Conservation (phyloP, 2,888 invertebrate genomes). For the Polymixis flavicincta region DNA sequence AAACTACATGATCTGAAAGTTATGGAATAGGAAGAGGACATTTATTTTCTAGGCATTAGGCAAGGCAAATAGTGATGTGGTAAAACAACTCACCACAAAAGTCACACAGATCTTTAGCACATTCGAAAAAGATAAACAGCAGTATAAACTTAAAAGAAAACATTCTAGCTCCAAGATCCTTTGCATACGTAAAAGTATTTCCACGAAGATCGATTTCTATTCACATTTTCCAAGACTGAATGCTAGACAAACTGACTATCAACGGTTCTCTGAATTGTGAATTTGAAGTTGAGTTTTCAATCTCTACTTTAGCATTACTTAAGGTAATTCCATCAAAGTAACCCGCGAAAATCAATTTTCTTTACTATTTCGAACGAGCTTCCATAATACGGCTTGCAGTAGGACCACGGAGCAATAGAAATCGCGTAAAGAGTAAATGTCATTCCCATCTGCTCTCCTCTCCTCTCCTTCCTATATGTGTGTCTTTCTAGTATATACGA, state of each 20-base stretch:
- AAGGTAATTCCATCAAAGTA: no score
- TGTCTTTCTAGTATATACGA: no score
- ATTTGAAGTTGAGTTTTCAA: not conserved
- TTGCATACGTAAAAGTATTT: constrained; percentile 5
- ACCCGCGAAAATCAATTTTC: no score
- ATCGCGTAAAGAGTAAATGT: no score
- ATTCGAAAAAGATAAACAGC: not conserved
- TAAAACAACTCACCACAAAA: not conserved
- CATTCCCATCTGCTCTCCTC: no score
- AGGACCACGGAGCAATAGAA: no score
- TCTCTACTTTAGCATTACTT: not conserved
- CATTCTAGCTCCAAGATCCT: not conserved
- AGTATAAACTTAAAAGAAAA: constrained; percentile 7
- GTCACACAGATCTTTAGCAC: not conserved
- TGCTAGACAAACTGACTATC: constrained; percentile 10
- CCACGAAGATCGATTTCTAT: constrained; percentile 38
- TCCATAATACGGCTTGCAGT: no score
- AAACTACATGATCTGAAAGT: constrained; percentile 91
- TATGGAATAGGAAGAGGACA: constrained; percentile 93
- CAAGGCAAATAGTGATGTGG: not conserved
- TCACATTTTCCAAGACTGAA: constrained; percentile 20
- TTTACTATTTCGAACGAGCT: no score
- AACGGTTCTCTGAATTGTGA: not conserved
- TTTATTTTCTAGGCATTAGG: no score
- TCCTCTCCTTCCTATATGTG: no score